Conservation (phyloP, 2,113 vertebrate genomes). For the Excalfactoria chinensis region DNA sequence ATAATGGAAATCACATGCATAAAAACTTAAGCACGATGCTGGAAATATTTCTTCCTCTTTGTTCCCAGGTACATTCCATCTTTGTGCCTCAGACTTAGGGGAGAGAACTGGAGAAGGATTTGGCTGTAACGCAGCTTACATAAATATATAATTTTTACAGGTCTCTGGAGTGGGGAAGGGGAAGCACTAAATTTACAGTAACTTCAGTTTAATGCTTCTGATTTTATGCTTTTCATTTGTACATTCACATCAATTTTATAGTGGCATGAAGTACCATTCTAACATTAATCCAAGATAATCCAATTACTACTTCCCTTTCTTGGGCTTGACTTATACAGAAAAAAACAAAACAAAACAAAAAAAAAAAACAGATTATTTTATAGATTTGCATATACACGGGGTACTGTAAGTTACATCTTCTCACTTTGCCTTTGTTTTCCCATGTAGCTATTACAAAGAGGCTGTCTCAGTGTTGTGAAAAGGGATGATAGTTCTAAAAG, state of each 20-base stretch:
- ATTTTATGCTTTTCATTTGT: constrained; percentile 34
- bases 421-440: constrained; percentile 14
- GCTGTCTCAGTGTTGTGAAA: not conserved
- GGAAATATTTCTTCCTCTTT: not conserved
- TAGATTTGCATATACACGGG: not conserved
- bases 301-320: constrained; percentile 40
- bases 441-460: not conserved
- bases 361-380: constrained; percentile 27
- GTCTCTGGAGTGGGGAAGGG: not conserved
- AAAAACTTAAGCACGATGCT: constrained; percentile 8
- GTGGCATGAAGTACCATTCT: constrained; percentile 30
- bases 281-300: constrained; percentile 51
- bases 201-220: not conserved
- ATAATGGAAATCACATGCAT: constrained; percentile 15
- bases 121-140: not conserved
- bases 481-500: not conserved
- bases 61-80: not conserved
- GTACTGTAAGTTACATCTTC: not conserved
- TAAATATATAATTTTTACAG: not conserved
- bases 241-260: constrained; percentile 12
- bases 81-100: not conserved
- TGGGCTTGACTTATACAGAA: not conserved
- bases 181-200: not conserved
- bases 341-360: too few species aligned
- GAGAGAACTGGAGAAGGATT: not conserved